These are phyloP conservation scores for Drosophila mimetica DNA, from an alignment of 2,888 invertebrate genomes.

Conservation along the genomic window DNA sequence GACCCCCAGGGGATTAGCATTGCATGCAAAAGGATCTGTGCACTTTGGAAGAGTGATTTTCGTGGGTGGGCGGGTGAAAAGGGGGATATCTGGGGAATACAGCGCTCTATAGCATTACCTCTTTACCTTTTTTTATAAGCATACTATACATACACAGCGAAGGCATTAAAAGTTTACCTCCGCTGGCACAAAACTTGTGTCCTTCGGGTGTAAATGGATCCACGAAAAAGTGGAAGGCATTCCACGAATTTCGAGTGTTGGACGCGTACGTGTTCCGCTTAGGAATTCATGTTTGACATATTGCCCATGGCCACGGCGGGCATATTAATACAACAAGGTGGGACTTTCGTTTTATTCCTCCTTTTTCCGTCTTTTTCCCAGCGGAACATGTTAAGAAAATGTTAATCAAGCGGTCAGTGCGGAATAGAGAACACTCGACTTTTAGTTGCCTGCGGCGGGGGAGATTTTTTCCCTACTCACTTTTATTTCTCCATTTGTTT, in stretches of 20 bases:
- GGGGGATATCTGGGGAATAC: constrained; percentile 70
- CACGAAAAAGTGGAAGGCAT: constrained; percentile 41
- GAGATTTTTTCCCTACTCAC: constrained; percentile 57
- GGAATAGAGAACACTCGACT: constrained; percentile 70
- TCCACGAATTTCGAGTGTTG: constrained; percentile 71
- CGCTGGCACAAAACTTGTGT: constrained; percentile 34
- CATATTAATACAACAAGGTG: constrained; percentile 65
- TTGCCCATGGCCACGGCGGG: constrained; percentile 66
- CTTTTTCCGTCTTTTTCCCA: constrained; percentile 10
- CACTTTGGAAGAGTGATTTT: constrained; percentile 76
- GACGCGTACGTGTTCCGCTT: constrained; percentile 73
- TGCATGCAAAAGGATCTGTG: constrained; percentile 47
- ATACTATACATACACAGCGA: constrained; percentile 29
- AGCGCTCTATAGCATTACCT: constrained; percentile 60
- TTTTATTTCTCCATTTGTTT: constrained; percentile 45
- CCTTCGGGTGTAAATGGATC: constrained; percentile 51
- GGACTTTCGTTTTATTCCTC: constrained; percentile 5
- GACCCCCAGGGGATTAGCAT: constrained; percentile 48
- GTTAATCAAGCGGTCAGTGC: constrained; percentile 78
- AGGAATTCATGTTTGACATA: constrained; percentile 75
- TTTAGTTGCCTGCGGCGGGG: constrained; percentile 66
- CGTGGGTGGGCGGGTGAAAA: constrained; percentile 34
- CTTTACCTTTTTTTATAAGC: constrained; percentile 54
- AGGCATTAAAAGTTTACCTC: constrained; percentile 64
- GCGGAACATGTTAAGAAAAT: constrained; percentile 67